Percentiles rank a stretch among this genome's conserved stretches.
These are phyloP conservation scores for Notolabrus celidotus DNA, from an alignment of 2,797 vertebrate species.

Conservation along the genomic window DNA sequence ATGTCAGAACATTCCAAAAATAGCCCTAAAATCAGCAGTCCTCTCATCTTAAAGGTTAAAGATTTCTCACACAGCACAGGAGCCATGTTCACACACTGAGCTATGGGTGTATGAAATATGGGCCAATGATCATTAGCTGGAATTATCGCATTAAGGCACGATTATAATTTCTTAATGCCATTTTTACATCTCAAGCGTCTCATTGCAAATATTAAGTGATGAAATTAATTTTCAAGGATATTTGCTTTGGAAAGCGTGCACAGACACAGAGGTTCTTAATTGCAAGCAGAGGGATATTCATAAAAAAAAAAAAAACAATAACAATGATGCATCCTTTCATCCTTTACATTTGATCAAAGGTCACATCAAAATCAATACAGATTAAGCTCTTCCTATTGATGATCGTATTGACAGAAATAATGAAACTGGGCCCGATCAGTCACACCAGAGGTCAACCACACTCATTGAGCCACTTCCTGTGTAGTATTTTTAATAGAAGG, in stretches of 20 bases:
- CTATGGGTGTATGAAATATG: neutral
- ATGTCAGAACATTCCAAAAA: conserved; percentile 62
- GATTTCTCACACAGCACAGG: conserved; percentile 29
- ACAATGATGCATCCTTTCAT: neutral
- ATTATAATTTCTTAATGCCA: neutral
- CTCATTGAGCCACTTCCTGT: neutral
- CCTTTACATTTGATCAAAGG: conserved; percentile 16
- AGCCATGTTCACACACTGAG: neutral
- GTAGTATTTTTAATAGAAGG: conserved; percentile 6
- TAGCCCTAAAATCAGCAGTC: conserved; percentile 31
- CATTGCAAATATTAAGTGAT: neutral
- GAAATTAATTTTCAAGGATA: neutral
- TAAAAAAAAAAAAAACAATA: conserved; percentile 5
- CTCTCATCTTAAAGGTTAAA: conserved; percentile 63
- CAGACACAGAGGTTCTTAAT: neutral
- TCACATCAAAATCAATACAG: conserved; percentile 31
- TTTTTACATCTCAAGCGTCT: neutral
- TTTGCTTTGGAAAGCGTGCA: neutral
- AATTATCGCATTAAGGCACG: neutral
- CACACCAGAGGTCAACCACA: conserved; percentile 9
- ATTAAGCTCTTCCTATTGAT: conserved; percentile 28
- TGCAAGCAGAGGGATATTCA: conserved; percentile 7
- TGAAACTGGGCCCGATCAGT: conserved; percentile 10
- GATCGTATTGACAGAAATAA: conserved; percentile 21
- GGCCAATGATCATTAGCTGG: conserved; percentile 1